Evolutionary conservation across 2,888 invertebrate genomes (phyloP), one percentile per base, ranked within the genome.

Genomic region (Apodemia mormo): DNA sequence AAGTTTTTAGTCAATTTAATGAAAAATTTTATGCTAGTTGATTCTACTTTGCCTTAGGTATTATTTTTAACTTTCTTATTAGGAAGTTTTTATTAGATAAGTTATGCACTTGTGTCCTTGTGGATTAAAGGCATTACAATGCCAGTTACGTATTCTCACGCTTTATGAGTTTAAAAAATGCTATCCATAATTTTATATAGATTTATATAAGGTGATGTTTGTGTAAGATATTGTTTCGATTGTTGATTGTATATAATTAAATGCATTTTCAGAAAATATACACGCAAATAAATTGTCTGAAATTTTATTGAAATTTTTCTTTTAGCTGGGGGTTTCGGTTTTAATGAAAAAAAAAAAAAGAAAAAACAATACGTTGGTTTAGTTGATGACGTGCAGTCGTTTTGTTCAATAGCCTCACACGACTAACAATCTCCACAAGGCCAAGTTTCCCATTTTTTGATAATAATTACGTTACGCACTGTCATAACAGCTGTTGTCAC

Each of bases 381-480:
- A 90, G 93, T 93, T 91, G 93, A 93, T 93, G 93, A 91, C 92
- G 93, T 92, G 92, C 82, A 83, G 86, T 88, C 86, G 83, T 85
- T 69, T 83, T 85, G 86, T 85, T 82, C 84, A 84, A 89, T 89
- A 91, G 90, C 87, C 93, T 92, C 88, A 92, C 92, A 92, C 85
- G 83, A 94, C 93, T 93, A 93, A 93, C 92, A 88, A 82, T 89
- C 90, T 93, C 94, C 93, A 93, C 94, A 93, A 94, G 94, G 94
- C 93, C 94, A 93, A 92, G 93, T 91, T 86, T 90, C 93, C 87
- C 86, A 89, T 87, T 80, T 87, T 82, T 86, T 89, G 91, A 91
- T 88, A 88, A 82, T 88, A 82, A 49, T 49, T 49, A 14, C 82
- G 86, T 90, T 89, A 86, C 89, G 93, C 93, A 92, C 93, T 87